Conservation (phyloP, 2,888 invertebrate species). For the Yponomeuta cagnagella region DNA sequence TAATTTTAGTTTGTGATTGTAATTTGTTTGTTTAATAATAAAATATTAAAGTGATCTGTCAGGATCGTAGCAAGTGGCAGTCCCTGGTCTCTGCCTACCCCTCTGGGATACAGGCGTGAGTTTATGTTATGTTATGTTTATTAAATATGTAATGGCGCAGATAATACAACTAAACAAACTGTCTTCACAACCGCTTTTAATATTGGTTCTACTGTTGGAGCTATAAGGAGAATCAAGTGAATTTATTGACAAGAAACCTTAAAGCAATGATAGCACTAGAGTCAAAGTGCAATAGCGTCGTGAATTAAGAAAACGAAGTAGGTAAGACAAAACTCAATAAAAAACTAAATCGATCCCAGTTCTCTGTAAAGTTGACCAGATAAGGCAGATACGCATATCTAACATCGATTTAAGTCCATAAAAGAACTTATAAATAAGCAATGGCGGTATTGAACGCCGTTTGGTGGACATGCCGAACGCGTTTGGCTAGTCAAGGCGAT, state of each 20-base stretch:
- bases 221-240: background rate
- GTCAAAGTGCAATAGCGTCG: conserved; percentile 22
- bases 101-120: too few species aligned
- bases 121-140: too few species aligned
- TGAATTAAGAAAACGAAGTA: background rate
- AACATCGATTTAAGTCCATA: conserved; percentile 39
- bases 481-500: conserved; percentile 19
- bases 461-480: conserved; percentile 18
- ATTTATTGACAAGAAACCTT: background rate
- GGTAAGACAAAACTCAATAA: background rate
- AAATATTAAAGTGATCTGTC: too few species aligned
- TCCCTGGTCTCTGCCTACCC: too few species aligned
- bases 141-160: too few species aligned
- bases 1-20: too few species aligned
- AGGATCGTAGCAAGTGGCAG: too few species aligned
- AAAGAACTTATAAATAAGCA: conserved; percentile 40
- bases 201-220: too few species aligned
- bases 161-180: too few species aligned
- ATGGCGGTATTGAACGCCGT: conserved; percentile 22
- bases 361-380: background rate
- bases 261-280: conserved; percentile 25
- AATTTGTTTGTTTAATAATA: too few species aligned
- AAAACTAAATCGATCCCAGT: background rate
- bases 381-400: conserved; percentile 11
- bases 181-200: too few species aligned